Evolutionary conservation across 2,797 vertebrate species (phyloP).

Genomic region (Eospalax fontanierii): DNA sequence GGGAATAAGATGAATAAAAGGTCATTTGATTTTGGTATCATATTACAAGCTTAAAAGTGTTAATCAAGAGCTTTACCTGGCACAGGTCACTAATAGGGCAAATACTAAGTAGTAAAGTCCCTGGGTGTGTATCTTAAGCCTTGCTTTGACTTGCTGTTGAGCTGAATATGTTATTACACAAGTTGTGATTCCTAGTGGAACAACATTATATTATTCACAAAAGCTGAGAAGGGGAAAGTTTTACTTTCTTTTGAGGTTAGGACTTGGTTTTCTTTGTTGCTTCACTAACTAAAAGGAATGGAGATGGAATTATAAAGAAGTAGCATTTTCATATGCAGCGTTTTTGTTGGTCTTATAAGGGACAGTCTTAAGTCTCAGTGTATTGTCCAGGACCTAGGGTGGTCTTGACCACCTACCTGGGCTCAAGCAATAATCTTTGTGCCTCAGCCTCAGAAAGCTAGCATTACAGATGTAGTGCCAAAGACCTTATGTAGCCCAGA

Average conservation of each 20-base stretch:
- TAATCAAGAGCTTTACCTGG: slow-evolving; percentile 41
- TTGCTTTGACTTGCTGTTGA: slow-evolving; percentile 12
- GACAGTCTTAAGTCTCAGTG: background rate
- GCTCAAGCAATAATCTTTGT: background rate
- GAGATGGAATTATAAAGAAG: background rate
- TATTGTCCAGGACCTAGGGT: background rate
- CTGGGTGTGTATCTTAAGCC: background rate
- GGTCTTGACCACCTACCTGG: background rate
- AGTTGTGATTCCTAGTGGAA: background rate
- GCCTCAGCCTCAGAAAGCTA: background rate
- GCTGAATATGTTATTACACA: background rate
- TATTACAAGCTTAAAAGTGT: slow-evolving; percentile 2
- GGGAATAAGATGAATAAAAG: background rate
- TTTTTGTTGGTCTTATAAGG: background rate
- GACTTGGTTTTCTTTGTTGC: slow-evolving; percentile 16
- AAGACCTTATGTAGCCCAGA: background rate
- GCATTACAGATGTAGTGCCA: background rate
- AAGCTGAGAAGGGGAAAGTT: background rate
- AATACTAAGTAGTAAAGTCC: slow-evolving; percentile 41
- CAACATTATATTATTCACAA: background rate
- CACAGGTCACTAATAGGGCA: background rate
- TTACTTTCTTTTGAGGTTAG: background rate
- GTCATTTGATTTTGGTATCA: background rate
- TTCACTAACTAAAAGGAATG: background rate
- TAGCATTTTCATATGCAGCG: background rate